Base-by-base conservation (phyloP, 2,113 vertebrate genomes). In the Poecilia latipinna region DNA sequence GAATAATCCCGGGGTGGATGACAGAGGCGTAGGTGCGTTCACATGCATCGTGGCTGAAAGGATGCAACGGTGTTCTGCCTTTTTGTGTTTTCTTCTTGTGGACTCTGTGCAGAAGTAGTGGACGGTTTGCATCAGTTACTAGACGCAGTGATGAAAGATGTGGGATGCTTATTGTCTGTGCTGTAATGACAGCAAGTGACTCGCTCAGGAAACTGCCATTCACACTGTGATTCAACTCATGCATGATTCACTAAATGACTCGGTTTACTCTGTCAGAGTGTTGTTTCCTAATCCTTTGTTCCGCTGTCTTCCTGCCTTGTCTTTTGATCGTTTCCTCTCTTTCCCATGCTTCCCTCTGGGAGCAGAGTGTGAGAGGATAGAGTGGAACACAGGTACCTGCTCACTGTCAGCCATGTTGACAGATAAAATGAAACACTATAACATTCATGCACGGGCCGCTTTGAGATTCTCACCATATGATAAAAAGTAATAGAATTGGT, bases 1-100 rank as follows among this genome's bases (percentile, higher is more conserved):
- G 75, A 97, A 96, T 89, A 99, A 97, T 72, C 97, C 97, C 8
- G 97, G 95, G 0, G 93, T 97, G 80, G 97, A 99, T 33, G 98
- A 99, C 89, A 95, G 96, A 60, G 98, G 98, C 83, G 96, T 99
- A 12, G 98, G 98, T 99, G 91, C 94, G 97, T 39, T 12, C 7
- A 42, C 42, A 60, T 74, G 61, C 61, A 26, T 70, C 74, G 42
- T 37, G 8, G 12, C 72, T 76, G 48, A 6, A 0, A 35, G 70
- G 54, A 68, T 2, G 2, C 80, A n/a, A 79, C 71, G 72, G 66
- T 4, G 0, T 62, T 48, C 44, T 48, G 17, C 17, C 4, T 48
- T 19, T 48, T 61, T 2, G 2, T 28, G 68, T 63, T 68, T 70
- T 28, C 28, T 28, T 28, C 28, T 28, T 28, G 28, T 28, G 28